Evolutionary conservation across 2,888 invertebrate genomes (phyloP), one percentile per base, ranked within the genome.

Genomic region (Escarpia spicata): DNA sequence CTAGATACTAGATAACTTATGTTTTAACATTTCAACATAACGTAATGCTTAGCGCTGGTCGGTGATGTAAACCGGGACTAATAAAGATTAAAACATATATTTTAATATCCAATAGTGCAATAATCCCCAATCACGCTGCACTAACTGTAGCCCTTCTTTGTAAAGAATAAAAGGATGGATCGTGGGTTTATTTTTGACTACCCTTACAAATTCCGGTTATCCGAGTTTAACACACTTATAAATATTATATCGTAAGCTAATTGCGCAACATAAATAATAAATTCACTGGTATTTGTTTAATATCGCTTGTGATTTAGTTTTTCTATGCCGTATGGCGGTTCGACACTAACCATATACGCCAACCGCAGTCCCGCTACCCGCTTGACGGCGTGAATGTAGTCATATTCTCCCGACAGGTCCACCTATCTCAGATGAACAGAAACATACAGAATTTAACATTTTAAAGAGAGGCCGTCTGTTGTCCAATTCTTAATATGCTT

Each of bases 291-390:
- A 75, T 75, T 19, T 26, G n/a, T 6, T 75, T 75, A 15, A 75
- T 75, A 6, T 52, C 52, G 52, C 52, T 75, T 75, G n/a, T 75
- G 75, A 75, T 75, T 75, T 1, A 75, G 75, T 75, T 26, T 75
- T 37, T 37, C 37, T n/a, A 15, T 75, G n/a, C 3, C 26, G n/a
- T 75, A 4, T 3, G 12, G 52, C 52, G 10, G 10, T 37, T 26
- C 26, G 37, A 92, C n/a, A 60, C 91, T 92, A 37, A 92, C 92
- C 37, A 44, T 90, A 37, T 92, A 92, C 9, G 92, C 91, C 37
- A 92, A 91, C 43, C 92, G 44, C 15, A 92, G 92, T 43, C 92
- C 92, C 9, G 92, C 92, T 12, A 91, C 91, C 31, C 91, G 91
- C 0, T 43, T 91, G 26, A 92, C 91, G 26, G 91, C 92, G 26